Evolutionary conservation across 2,797 vertebrate genomes (phyloP).

Genomic region (Centropyge bicolor): DNA sequence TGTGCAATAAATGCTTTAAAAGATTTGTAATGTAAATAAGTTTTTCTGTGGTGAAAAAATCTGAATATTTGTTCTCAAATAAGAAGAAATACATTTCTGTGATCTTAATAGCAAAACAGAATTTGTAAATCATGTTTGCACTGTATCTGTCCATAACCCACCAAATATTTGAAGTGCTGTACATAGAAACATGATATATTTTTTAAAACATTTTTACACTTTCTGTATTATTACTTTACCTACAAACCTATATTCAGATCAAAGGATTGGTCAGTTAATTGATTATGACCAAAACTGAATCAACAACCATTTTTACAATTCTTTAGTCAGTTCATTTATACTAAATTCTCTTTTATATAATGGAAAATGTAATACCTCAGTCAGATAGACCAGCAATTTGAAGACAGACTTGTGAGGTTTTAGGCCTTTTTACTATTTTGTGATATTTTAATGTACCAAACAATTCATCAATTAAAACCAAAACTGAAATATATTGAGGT

Average conservation of each 20-base stretch:
- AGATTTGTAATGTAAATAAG: neutral
- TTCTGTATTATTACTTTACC: neutral
- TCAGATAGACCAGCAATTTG: no score
- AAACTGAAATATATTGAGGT: neutral
- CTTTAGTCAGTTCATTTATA: no score
- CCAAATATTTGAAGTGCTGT: neutral
- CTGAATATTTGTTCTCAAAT: neutral
- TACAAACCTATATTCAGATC: no score
- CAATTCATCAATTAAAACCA: no score
- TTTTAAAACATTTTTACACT: neutral
- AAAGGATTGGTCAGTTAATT: no score
- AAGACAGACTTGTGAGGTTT: no score
- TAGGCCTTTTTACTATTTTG: no score
- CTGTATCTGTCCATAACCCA: neutral
- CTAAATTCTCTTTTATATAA: no score
- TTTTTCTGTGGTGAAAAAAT: neutral
- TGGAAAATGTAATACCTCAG: no score
- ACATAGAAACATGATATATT: neutral
- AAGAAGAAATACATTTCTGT: neutral
- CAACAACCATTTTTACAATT: no score
- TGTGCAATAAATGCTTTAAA: neutral
- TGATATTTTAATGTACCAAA: no score
- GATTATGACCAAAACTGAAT: no score
- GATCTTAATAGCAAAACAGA: neutral
- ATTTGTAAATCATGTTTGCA: neutral